phyloP scores from a whole-genome alignment of 2,888 invertebrate genomes.

The Saturnia japonica region DNA sequence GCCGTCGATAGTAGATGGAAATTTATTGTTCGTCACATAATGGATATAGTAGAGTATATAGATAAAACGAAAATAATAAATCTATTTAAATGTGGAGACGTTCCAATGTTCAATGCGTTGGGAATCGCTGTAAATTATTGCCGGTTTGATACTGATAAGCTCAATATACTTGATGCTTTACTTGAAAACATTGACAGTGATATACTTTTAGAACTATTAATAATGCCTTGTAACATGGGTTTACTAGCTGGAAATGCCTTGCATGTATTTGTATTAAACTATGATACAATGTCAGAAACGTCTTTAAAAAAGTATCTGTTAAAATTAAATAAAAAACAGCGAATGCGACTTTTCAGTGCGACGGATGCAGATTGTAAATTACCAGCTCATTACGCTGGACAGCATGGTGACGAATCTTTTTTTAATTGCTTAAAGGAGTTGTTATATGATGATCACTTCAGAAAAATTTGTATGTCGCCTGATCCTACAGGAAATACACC shows the following conservation, averaged over 20 bases:
- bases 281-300: background rate
- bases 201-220: slow-evolving; percentile 10
- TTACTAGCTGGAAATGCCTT: background rate
- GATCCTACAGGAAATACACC: slow-evolving; percentile 10
- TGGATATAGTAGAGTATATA: background rate
- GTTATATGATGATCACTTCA: slow-evolving; percentile 5
- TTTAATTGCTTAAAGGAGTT: background rate
- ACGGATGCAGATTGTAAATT: slow-evolving; percentile 13
- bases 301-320: slow-evolving; percentile 14
- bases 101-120: slow-evolving; percentile 26
- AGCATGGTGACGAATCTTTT: slow-evolving; percentile 13
- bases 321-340: slow-evolving; percentile 19
- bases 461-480: background rate
- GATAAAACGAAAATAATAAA: slow-evolving; percentile 22
- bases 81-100: slow-evolving; percentile 27
- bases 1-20: background rate
- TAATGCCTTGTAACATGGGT: slow-evolving; percentile 16
- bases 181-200: background rate
- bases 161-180: slow-evolving; percentile 7
- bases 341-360: slow-evolving; percentile 13
- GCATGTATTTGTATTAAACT: slow-evolving; percentile 13
- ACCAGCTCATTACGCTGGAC: slow-evolving; percentile 18
- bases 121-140: slow-evolving; percentile 15
- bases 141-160: background rate
- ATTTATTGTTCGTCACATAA: background rate